Evolutionary conservation across 2,888 invertebrate species (phyloP).

Genomic region (Heterodera filipjevi): DNA sequence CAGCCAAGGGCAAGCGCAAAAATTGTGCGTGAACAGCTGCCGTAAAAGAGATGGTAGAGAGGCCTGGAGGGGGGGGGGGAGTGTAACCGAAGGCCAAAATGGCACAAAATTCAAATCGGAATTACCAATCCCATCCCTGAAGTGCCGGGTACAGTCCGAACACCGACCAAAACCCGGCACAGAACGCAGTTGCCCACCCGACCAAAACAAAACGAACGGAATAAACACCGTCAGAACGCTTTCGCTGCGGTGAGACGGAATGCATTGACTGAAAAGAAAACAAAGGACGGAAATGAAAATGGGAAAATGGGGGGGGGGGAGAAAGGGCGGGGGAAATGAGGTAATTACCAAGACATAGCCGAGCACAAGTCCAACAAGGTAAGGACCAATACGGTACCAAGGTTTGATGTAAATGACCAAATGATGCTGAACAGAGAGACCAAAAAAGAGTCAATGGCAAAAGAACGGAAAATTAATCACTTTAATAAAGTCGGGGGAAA

Average conservation of each 20-base stretch:
- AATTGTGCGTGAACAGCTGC: constrained; percentile 61
- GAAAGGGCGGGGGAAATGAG: too few species aligned
- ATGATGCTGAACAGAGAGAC: constrained; percentile 52
- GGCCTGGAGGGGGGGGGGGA: constrained; percentile 37
- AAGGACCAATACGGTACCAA: constrained; percentile 50
- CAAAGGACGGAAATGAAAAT: constrained; percentile 26
- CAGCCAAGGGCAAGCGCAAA: constrained; percentile 64
- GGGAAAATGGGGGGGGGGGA: constrained; percentile 13
- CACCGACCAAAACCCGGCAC: constrained; percentile 55
- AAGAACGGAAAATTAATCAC: constrained; percentile 7
- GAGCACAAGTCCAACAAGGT: constrained; percentile 61
- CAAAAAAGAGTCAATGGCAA: not conserved
- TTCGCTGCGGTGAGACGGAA: constrained; percentile 18
- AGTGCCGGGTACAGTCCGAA: constrained; percentile 64
- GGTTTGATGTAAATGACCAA: constrained; percentile 64
- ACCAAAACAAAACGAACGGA: constrained; percentile 42
- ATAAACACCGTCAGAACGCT: constrained; percentile 32
- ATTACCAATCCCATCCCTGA: constrained; percentile 59
- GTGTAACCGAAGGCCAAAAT: not conserved
- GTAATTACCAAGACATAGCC: constrained; percentile 63
- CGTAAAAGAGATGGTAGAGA: constrained; percentile 62
- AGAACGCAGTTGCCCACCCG: constrained; percentile 52
- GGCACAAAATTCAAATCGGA: not conserved
- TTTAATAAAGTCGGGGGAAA: constrained; percentile 63
- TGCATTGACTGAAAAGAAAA: constrained; percentile 21